Evolutionary conservation across 2,113 vertebrate genomes (phyloP).

Genomic region (Oncorhynchus tshawytscha): DNA sequence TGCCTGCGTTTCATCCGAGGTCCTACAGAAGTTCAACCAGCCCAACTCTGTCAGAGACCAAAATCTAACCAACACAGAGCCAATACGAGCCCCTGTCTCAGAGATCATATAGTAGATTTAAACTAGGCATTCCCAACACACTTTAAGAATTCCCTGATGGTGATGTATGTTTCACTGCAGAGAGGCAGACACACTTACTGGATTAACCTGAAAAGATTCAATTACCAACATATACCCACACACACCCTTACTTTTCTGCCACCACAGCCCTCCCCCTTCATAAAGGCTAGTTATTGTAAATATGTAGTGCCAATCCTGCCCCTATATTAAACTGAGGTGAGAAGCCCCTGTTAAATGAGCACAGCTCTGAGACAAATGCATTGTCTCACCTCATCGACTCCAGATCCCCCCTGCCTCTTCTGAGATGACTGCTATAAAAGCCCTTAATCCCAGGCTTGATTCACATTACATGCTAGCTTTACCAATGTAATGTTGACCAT

Average conservation of each 20-base stretch:
- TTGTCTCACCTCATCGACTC: slow-evolving; percentile 50
- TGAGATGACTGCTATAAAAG: slow-evolving; percentile 52
- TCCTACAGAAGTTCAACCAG: background rate
- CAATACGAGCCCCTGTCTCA: background rate
- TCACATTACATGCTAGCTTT: slow-evolving; percentile 63
- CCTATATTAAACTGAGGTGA: slow-evolving; percentile 25
- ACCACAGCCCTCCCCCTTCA: slow-evolving; percentile 1
- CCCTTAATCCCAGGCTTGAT: slow-evolving; percentile 64
- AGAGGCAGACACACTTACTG: background rate
- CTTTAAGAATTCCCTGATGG: background rate
- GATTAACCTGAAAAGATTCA: background rate
- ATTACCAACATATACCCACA: background rate
- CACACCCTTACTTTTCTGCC: background rate
- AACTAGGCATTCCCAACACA: background rate
- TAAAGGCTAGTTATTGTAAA: slow-evolving; percentile 23
- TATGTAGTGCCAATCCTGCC: slow-evolving; percentile 12
- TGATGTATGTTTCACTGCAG: background rate
- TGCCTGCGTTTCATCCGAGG: background rate
- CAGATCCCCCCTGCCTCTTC: slow-evolving; percentile 2
- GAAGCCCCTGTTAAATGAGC: slow-evolving; percentile 42
- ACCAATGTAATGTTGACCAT: slow-evolving; percentile 56
- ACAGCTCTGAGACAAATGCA: slow-evolving; percentile 45
- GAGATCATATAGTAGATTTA: background rate
- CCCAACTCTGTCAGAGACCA: no score
- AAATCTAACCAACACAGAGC: background rate